These are phyloP conservation scores for Callithrix jacchus DNA, from an alignment of 2,113 vertebrate species.

Conservation along the genomic window DNA sequence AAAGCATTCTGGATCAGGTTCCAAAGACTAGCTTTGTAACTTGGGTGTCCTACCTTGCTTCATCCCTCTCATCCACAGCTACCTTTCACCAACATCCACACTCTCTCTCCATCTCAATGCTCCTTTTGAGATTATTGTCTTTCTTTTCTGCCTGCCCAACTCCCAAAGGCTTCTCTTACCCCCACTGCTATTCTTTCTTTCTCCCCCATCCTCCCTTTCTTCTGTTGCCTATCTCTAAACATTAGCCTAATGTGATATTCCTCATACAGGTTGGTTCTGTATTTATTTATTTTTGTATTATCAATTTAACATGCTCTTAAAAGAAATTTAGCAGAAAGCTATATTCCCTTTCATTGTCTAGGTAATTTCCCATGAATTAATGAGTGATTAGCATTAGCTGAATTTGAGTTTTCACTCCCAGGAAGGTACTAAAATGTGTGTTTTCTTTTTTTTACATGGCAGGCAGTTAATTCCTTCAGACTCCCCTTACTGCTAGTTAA, in stretches of 20 bases:
- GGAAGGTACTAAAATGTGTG: neutral
- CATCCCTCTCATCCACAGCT: neutral
- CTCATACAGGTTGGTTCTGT: neutral
- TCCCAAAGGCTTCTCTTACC: rapidly evolving
- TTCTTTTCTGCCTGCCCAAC: neutral
- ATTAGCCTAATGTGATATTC: neutral
- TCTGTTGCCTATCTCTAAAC: neutral
- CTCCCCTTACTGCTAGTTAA: neutral
- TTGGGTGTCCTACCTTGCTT: neutral
- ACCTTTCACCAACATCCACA: neutral
- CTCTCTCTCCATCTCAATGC: neutral
- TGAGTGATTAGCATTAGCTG: neutral
- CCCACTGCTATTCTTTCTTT: neutral
- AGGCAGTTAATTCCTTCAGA: neutral
- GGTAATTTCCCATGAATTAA: neutral
- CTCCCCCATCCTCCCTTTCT: rapidly evolving
- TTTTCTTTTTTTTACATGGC: neutral
- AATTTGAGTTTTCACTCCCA: neutral
- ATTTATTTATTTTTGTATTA: neutral
- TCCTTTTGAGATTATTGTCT: neutral
- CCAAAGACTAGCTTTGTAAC: neutral
- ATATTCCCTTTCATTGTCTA: neutral
- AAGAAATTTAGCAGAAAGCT: neutral
- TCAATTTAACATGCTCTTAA: neutral
- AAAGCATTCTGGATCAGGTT: neutral